Evolutionary conservation across 2,888 invertebrate species (phyloP).

Genomic region (Agrilus biguttatus): DNA sequence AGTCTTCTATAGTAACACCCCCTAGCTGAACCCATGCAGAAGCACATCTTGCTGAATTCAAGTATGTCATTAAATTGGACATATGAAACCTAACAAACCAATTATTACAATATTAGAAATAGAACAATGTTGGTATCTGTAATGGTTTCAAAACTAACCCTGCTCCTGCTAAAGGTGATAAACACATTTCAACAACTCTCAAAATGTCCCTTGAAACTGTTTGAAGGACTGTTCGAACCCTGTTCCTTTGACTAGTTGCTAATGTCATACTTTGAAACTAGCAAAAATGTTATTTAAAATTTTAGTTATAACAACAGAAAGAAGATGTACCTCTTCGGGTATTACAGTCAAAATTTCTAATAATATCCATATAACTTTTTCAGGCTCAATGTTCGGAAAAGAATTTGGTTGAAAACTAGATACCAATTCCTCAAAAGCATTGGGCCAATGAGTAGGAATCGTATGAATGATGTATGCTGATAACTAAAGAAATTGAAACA

Average conservation of each 20-base stretch:
- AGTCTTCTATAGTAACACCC: constrained; percentile 27
- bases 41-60: constrained; percentile 40
- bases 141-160: constrained; percentile 15
- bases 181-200: constrained; percentile 30
- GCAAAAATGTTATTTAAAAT: constrained; percentile 6
- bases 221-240: constrained; percentile 28
- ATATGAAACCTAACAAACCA: constrained; percentile 21
- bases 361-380: constrained; percentile 50
- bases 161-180: constrained; percentile 23
- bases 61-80: constrained; percentile 35
- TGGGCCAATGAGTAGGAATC: constrained; percentile 39
- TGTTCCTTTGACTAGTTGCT: constrained; percentile 27
- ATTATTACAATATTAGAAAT: constrained; percentile 11
- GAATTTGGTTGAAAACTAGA: constrained; percentile 34
- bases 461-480: constrained; percentile 69
- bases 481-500: constrained; percentile 40
- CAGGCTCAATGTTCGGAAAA: constrained; percentile 43
- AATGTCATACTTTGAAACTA: constrained; percentile 34
- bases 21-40: constrained; percentile 49
- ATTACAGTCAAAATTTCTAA: constrained; percentile 74
- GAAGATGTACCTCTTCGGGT: constrained; percentile 65
- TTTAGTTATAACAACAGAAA: constrained; percentile 5
- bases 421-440: constrained; percentile 63
- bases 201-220: constrained; percentile 31
- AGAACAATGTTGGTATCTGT: neutral